Evolutionary conservation across 2,888 invertebrate species (phyloP).

Genomic region (Hesperia comma): DNA sequence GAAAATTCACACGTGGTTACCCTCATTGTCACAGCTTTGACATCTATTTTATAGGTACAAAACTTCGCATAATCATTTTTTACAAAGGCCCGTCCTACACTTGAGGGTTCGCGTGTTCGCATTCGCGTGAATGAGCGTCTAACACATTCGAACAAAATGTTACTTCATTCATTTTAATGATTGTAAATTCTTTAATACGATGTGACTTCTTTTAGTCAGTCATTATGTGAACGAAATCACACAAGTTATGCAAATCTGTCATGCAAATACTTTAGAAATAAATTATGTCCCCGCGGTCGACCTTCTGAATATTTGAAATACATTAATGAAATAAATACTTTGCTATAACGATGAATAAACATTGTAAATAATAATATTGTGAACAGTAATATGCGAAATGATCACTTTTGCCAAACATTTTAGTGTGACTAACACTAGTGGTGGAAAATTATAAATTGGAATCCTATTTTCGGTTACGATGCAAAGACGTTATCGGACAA

Average conservation of each 20-base stretch:
- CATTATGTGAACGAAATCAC: background rate
- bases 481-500: slow-evolving; percentile 3
- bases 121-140: too few species aligned
- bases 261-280: slow-evolving; percentile 38
- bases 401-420: slow-evolving; percentile 26
- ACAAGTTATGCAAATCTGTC: background rate
- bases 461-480: slow-evolving; percentile 12
- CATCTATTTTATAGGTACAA: too few species aligned
- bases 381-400: slow-evolving; percentile 26
- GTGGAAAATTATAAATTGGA: slow-evolving; percentile 22
- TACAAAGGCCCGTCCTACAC: too few species aligned
- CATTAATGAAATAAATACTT: slow-evolving; percentile 40
- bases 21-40: too few species aligned
- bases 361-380: slow-evolving; percentile 22
- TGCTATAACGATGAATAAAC: slow-evolving; percentile 16
- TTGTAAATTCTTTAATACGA: background rate
- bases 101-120: too few species aligned
- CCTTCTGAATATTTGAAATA: slow-evolving; percentile 43
- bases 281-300: slow-evolving; percentile 41
- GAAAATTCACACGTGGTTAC: too few species aligned
- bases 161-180: too few species aligned
- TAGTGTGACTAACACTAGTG: slow-evolving; percentile 10
- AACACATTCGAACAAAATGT: too few species aligned
- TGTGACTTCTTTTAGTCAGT: background rate
- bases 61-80: too few species aligned